Percentiles rank a stretch among this genome's conserved stretches.
These are phyloP conservation scores for Dendronephthya gigantea DNA, from an alignment of 64 coral and sea anemone species.

Conservation along the genomic window DNA sequence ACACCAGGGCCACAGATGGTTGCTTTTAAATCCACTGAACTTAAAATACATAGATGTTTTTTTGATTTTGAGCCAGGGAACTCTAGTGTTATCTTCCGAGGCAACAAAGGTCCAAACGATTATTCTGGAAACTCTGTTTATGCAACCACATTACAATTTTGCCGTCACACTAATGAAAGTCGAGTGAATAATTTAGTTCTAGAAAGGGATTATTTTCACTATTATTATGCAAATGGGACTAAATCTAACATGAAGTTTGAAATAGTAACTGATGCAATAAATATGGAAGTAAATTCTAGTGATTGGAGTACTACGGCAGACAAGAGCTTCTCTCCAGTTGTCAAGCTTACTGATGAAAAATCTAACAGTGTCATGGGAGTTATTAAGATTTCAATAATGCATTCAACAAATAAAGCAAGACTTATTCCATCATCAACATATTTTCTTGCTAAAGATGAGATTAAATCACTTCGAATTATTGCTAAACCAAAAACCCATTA, in stretches of 20 bases:
- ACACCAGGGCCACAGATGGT: slow-evolving; percentile 41
- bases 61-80: slow-evolving; percentile 28
- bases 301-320: slow-evolving; percentile 29
- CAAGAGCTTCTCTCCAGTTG: slow-evolving; percentile 18
- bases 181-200: slow-evolving; percentile 13
- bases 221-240: slow-evolving; percentile 2
- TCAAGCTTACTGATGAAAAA: slow-evolving; percentile 29
- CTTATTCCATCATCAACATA: not conserved
- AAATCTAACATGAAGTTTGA: not conserved
- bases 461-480: not conserved
- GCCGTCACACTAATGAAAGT: not conserved
- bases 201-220: not conserved
- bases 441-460: not conserved
- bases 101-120: slow-evolving; percentile 4
- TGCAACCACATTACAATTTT: slow-evolving; percentile 50
- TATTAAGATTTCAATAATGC: slow-evolving; percentile 6
- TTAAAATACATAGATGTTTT: slow-evolving; percentile 30
- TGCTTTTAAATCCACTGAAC: slow-evolving; percentile 34
- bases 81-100: slow-evolving; percentile 9
- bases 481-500: not conserved
- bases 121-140: slow-evolving; percentile 41
- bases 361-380: slow-evolving; percentile 24
- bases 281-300: not conserved
- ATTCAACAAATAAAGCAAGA: not conserved
- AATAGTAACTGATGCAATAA: slow-evolving; percentile 34